A percentile compares a stretch with the other conserved stretches of the same genome.
Conservation (phyloP, 2,797 vertebrate species). For the Xiphorhynchus erythropygius region DNA sequence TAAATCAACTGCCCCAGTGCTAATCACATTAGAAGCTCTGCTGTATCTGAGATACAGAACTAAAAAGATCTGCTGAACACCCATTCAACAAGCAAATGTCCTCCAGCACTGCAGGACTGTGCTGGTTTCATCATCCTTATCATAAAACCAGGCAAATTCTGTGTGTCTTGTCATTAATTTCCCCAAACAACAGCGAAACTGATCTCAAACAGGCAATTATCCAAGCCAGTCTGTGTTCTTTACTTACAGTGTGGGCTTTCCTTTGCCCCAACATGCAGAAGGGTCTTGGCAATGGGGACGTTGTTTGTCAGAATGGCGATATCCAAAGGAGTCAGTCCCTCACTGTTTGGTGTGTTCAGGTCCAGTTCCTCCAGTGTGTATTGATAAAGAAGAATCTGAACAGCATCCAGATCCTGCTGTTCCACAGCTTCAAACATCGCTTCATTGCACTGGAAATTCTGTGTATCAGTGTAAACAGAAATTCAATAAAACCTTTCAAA, state of each 20-base stretch:
- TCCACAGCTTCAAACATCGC: conserved; percentile 93
- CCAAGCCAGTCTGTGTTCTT: neutral
- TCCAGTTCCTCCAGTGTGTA: conserved; percentile 91
- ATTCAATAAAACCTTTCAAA: neutral
- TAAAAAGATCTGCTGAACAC: neutral
- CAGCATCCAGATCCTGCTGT: conserved; percentile 93
- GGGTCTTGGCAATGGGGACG: conserved; percentile 88
- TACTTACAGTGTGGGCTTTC: conserved; percentile 97
- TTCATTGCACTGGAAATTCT: conserved; percentile 92
- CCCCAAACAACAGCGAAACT: neutral
- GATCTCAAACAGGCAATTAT: neutral
- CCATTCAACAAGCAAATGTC: neutral
- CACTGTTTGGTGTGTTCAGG: conserved; percentile 91
- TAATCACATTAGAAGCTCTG: neutral
- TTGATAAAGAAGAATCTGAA: conserved; percentile 91
- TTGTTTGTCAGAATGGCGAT: conserved; percentile 96
- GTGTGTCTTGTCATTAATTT: neutral
- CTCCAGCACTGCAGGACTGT: neutral
- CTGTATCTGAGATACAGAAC: neutral
- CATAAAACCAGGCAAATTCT: neutral
- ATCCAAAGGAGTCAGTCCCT: conserved; percentile 91
- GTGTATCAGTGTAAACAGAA: neutral
- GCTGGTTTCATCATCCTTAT: neutral
- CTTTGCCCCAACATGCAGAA: conserved; percentile 88
- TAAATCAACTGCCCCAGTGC: neutral